Base-by-base conservation (phyloP, 2,888 invertebrate genomes). In the Trypoxylon attenuatum region DNA sequence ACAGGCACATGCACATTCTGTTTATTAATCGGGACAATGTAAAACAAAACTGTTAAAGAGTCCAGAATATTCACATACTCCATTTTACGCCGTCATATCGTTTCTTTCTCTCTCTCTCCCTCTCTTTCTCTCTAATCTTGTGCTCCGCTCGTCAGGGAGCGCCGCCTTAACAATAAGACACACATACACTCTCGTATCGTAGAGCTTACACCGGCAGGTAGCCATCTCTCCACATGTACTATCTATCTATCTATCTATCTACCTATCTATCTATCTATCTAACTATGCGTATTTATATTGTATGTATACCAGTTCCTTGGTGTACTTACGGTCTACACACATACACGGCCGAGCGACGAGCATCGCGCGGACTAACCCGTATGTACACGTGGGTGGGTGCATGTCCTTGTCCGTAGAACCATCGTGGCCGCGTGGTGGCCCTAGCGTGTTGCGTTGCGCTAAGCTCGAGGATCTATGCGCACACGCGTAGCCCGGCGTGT, bases 1-100 rank as follows among this genome's bases (percentile, higher is more conserved):
- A 84, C 84, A 87, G 83, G 85, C 87, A 85, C 87, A 87, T 87
- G 87, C 87, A 87, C 86, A 87, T 86, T 86, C 84, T 84, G 82
- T 86, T 86, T 87, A 87, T 86, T 86, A 84, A 85, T 85, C 82
- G 83, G 85, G 83, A 87, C 81, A 86, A 84, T 79, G 82, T 85
- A 81, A 84, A 86, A 86, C 83, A 85, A 82, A 82, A 81, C 77
- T 79, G 76, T 81, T 76, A 78, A 72, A 33, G n/a, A 77, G 39
- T 69, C 71, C 65, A 64, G 45, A n/a, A n/a, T 76, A 74, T 73
- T 72, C 76, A 76, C 76, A 76, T 74, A 76, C 76, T 71, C 67
- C 65, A 57, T 73, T n/a, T n/a, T 69, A 73, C 68, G 74, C 53
- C 62, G 72, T 66, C 66, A 66, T 78, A 66, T 58, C 77, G 71